Evolutionary conservation across 2,888 invertebrate species (phyloP).

Genomic region (Thalpophila matura): DNA sequence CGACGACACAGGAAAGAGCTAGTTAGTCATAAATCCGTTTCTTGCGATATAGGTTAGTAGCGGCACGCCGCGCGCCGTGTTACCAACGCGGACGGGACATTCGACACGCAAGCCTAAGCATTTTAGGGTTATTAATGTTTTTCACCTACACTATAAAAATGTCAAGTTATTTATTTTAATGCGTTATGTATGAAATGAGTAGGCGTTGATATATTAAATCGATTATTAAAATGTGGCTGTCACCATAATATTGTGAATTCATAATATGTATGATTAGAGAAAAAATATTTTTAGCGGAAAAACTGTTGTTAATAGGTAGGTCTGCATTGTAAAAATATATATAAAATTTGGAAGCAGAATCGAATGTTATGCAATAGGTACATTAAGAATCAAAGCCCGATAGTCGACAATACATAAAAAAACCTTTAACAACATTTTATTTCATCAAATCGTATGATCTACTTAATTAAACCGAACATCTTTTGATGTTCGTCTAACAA

Average conservation of each 20-base stretch:
- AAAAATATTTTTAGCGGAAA: background rate
- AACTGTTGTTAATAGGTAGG: no score
- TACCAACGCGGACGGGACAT: conserved; percentile 20
- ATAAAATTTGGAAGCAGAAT: no score
- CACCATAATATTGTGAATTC: background rate
- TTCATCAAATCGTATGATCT: no score
- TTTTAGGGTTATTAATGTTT: conserved; percentile 41
- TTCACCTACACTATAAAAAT: conserved; percentile 24
- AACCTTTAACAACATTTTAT: no score
- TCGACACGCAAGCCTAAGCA: conserved; percentile 45
- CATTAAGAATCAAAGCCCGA: background rate
- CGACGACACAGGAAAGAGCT: conserved; percentile 58
- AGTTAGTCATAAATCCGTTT: conserved; percentile 60
- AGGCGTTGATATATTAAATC: conserved; percentile 27
- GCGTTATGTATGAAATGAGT: conserved; percentile 25
- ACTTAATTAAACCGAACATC: conserved; percentile 24
- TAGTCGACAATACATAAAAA: no score
- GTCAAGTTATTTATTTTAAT: conserved; percentile 38
- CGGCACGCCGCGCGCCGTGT: conserved; percentile 31
- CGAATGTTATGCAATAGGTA: background rate
- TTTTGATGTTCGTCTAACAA: conserved; percentile 8
- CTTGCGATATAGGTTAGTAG: conserved; percentile 64
- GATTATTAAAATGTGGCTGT: conserved; percentile 15
- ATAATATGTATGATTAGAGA: no score
- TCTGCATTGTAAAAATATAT: no score